phyloP scores from a whole-genome alignment of 2,113 vertebrate genomes.

The Entosphenus tridentatus region DNA sequence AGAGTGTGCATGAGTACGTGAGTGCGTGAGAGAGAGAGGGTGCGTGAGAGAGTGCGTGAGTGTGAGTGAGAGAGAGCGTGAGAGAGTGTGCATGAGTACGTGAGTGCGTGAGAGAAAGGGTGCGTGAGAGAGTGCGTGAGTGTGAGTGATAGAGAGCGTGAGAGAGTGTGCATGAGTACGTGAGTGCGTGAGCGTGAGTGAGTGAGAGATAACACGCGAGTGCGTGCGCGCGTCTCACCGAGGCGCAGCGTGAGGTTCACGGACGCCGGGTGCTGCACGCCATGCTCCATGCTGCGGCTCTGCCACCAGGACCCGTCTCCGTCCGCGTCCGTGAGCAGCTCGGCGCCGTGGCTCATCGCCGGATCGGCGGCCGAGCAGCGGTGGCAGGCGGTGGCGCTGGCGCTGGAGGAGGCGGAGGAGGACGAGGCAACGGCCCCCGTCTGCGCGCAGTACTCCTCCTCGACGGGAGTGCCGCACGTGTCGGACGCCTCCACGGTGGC shows the following conservation, averaged over 20 bases:
- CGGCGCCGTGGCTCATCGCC: constrained; percentile 50
- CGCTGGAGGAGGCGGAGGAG: constrained; percentile 28
- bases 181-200: no score
- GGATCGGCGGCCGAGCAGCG: constrained; percentile 61
- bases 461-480: constrained; percentile 77
- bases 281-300: constrained; percentile 88
- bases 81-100: no score
- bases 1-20: no score
- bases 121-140: no score
- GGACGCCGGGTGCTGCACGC: constrained; percentile 67
- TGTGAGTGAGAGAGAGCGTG: no score
- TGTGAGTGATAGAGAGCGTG: no score
- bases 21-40: no score
- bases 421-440: constrained; percentile 91
- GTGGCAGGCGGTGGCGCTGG: constrained; percentile 30
- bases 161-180: no score
- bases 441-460: constrained; percentile 85
- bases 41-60: no score
- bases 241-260: constrained; percentile 91
- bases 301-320: constrained; percentile 97
- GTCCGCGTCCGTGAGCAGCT: constrained; percentile 90
- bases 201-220: no score
- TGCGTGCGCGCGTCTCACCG: constrained; percentile 25
- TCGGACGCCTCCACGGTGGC: constrained; percentile 70
- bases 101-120: no score